phyloP scores from a whole-genome alignment of 2,888 invertebrate species.

The Cremastinae sp. region DNA sequence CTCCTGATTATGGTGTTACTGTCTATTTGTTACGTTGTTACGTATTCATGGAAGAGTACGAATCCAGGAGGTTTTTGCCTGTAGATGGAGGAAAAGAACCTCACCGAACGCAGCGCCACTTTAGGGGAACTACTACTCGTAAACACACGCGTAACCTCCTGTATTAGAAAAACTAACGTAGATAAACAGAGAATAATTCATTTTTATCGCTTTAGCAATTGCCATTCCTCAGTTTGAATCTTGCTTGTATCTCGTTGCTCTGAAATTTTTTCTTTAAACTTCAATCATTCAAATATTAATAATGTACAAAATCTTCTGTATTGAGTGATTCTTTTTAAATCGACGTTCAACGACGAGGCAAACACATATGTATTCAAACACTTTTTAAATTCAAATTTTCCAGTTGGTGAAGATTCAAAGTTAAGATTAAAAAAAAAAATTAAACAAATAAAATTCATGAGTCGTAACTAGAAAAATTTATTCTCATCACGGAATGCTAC shows the following conservation, averaged over 20 bases:
- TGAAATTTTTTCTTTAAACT: too few relatives aligned
- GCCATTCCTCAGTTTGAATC: too few relatives aligned
- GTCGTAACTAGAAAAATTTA: not conserved
- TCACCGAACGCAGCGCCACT: conserved; percentile 11
- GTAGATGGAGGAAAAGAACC: not conserved
- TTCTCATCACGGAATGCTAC: conserved; percentile 23
- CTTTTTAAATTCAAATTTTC: too few relatives aligned
- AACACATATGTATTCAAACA: too few relatives aligned
- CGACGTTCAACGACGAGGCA: not conserved
- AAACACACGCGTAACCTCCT: not conserved
- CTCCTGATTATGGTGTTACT: too few relatives aligned
- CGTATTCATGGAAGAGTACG: too few relatives aligned
- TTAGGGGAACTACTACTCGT: not conserved
- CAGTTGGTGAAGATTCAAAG: not conserved
- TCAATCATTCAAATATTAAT: too few relatives aligned
- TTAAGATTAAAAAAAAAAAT: not conserved
- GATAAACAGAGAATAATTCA: not conserved
- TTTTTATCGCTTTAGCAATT: not conserved
- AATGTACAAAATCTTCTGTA: too few relatives aligned
- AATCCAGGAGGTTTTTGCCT: conserved; percentile 38
- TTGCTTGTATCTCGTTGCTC: too few relatives aligned
- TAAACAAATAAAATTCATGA: not conserved
- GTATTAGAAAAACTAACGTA: conserved; percentile 4
- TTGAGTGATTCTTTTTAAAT: too few relatives aligned
- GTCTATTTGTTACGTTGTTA: too few relatives aligned